Conservation (phyloP, 2,113 vertebrate genomes). For the Nematolebias whitei region DNA sequence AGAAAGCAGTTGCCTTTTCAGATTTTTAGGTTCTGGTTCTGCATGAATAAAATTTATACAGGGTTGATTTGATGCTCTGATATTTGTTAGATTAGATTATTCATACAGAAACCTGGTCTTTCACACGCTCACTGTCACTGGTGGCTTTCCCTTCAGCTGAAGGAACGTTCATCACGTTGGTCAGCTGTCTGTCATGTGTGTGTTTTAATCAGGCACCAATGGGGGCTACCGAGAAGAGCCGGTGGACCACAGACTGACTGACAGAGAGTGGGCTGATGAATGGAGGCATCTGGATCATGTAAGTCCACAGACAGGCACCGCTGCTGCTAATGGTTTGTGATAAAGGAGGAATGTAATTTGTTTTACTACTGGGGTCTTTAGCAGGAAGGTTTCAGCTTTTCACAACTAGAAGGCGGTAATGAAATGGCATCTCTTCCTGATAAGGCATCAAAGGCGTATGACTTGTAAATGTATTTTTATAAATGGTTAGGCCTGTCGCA, state of each 20-base stretch:
- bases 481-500: too few species aligned
- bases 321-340: conserved; percentile 38
- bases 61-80: neutral
- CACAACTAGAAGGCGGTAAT: conserved; percentile 10
- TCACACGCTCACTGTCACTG: conserved; percentile 39
- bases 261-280: conserved; percentile 98
- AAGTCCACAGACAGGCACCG: conserved; percentile 70
- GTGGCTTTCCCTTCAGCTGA: conserved; percentile 23
- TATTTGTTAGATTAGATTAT: neutral
- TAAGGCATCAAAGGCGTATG: neutral
- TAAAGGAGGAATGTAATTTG: conserved; percentile 44
- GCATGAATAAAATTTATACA: neutral
- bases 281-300: conserved; percentile 99
- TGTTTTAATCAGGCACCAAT: conserved; percentile 85
- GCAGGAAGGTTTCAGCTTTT: conserved; percentile 12
- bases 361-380: conserved; percentile 12
- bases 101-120: neutral
- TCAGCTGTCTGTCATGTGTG: conserved; percentile 57
- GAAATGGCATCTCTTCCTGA: neutral
- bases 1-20: neutral
- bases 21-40: neutral
- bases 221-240: conserved; percentile 95
- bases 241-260: conserved; percentile 96
- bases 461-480: neutral
- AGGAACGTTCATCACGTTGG: conserved; percentile 52